Conservation (phyloP, 92 coral and sea anemone species). For the Hydrozoanthus gracilis region DNA sequence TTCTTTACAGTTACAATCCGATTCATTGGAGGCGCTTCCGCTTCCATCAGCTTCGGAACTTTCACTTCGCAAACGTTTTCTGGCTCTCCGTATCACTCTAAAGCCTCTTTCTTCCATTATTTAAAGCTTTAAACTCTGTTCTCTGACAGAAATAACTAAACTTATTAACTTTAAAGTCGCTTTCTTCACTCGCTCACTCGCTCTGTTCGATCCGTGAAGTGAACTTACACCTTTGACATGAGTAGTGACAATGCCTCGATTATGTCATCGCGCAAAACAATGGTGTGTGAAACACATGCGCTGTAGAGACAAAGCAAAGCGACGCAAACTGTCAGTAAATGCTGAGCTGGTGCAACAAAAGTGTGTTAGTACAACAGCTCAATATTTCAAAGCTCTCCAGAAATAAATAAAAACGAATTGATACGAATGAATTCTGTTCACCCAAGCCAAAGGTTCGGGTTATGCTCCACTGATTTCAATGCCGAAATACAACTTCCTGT, state of each 20-base stretch:
- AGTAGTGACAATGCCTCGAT: slow-evolving; percentile 27
- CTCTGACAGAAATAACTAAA: too few relatives aligned
- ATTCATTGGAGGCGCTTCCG: slow-evolving; percentile 35
- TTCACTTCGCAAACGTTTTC: slow-evolving; percentile 68
- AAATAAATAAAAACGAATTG: neutral
- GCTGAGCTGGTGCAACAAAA: neutral
- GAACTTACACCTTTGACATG: slow-evolving; percentile 86
- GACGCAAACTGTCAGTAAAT: too few relatives aligned
- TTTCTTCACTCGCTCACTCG: neutral
- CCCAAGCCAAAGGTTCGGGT: too few relatives aligned
- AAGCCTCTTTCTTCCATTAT: slow-evolving; percentile 68
- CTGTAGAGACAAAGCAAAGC: neutral
- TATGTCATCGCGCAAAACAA: slow-evolving; percentile 62
- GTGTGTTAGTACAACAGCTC: neutral
- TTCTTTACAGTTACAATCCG: slow-evolving; percentile 23
- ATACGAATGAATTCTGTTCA: too few relatives aligned
- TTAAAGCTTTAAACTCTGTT: neutral
- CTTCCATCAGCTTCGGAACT: slow-evolving; percentile 60
- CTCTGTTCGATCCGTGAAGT: slow-evolving; percentile 4
- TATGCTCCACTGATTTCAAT: neutral
- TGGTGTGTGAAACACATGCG: slow-evolving; percentile 13
- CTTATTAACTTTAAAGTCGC: neutral
- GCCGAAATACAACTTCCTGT: neutral
- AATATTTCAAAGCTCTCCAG: neutral
- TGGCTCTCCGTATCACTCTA: slow-evolving; percentile 45